These are phyloP conservation scores for Drosophila siamana DNA, from an alignment of 2,888 invertebrate genomes.

Conservation along the genomic window DNA sequence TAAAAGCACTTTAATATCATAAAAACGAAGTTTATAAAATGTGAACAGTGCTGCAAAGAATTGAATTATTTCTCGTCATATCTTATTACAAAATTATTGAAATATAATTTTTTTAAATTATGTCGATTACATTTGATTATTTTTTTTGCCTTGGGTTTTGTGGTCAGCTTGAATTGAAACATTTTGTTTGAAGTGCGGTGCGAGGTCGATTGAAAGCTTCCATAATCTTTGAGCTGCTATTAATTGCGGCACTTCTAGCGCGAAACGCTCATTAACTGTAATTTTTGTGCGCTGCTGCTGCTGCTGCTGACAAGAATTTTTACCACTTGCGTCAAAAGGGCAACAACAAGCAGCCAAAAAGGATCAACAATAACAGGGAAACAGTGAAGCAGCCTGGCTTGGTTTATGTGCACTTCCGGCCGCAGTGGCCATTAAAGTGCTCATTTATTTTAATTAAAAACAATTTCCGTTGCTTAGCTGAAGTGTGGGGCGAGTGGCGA, in stretches of 20 bases:
- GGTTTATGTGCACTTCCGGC: slow-evolving; percentile 51
- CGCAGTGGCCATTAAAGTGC: slow-evolving; percentile 52
- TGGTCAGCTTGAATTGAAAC: background rate
- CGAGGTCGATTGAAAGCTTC: background rate
- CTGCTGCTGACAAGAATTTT: slow-evolving; percentile 24
- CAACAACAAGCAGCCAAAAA: slow-evolving; percentile 2
- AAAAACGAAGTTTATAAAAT: too few relatives aligned
- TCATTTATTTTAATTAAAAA: slow-evolving; percentile 75
- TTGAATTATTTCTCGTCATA: too few relatives aligned
- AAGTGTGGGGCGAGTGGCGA: background rate
- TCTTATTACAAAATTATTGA: too few relatives aligned
- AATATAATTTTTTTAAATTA: too few relatives aligned
- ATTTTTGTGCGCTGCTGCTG: slow-evolving; percentile 27
- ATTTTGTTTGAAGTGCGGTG: background rate
- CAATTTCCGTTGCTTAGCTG: slow-evolving; percentile 66
- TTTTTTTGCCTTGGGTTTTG: background rate
- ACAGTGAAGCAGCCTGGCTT: background rate
- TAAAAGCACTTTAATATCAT: too few relatives aligned
- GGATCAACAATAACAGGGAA: slow-evolving; percentile 1
- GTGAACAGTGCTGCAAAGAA: too few relatives aligned
- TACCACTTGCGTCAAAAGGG: slow-evolving; percentile 3
- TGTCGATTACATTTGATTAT: too few relatives aligned
- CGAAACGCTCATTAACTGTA: slow-evolving; percentile 28
- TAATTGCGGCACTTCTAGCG: slow-evolving; percentile 1
- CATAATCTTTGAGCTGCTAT: slow-evolving; percentile 1